Conservation (phyloP, 2,888 invertebrate species). For the Eustalomyia histrio region DNA sequence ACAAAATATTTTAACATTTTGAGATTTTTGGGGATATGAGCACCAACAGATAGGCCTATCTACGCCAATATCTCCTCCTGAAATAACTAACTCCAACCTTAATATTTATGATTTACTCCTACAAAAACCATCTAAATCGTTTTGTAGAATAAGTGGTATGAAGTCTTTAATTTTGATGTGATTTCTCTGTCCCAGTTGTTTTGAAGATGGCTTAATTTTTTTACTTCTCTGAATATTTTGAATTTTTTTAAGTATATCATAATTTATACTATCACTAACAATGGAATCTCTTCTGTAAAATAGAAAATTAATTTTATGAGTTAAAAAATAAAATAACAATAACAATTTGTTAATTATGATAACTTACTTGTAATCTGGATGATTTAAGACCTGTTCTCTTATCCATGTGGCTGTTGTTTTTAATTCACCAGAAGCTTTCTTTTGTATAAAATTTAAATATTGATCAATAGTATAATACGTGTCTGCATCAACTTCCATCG, state of each 20-base stretch:
- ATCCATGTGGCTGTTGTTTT: slow-evolving; percentile 97
- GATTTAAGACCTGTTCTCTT: slow-evolving; percentile 91
- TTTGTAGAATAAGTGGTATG: neutral
- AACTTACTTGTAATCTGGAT: slow-evolving; percentile 92
- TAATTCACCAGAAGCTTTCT: slow-evolving; percentile 92
- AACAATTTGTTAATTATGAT: neutral
- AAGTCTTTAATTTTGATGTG: neutral
- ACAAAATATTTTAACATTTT: too few relatives aligned
- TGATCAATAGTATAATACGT: slow-evolving; percentile 98
- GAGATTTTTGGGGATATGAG: too few relatives aligned
- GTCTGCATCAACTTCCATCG: slow-evolving; percentile 98
- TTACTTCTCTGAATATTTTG: slow-evolving; percentile 86
- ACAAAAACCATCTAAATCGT: neutral
- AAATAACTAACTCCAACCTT: neutral
- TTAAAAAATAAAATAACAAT: neutral
- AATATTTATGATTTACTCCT: neutral
- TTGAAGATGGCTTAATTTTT: slow-evolving; percentile 82
- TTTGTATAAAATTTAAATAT: slow-evolving; percentile 95
- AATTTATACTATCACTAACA: slow-evolving; percentile 92
- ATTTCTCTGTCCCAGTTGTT: neutral
- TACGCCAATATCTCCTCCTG: neutral
- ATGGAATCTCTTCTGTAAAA: slow-evolving; percentile 89
- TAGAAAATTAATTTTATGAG: slow-evolving; percentile 70
- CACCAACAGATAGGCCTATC: too few relatives aligned
- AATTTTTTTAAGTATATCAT: slow-evolving; percentile 90